These are phyloP conservation scores for Molossus molossus DNA, from an alignment of 2,797 vertebrate genomes.

Conservation along the genomic window DNA sequence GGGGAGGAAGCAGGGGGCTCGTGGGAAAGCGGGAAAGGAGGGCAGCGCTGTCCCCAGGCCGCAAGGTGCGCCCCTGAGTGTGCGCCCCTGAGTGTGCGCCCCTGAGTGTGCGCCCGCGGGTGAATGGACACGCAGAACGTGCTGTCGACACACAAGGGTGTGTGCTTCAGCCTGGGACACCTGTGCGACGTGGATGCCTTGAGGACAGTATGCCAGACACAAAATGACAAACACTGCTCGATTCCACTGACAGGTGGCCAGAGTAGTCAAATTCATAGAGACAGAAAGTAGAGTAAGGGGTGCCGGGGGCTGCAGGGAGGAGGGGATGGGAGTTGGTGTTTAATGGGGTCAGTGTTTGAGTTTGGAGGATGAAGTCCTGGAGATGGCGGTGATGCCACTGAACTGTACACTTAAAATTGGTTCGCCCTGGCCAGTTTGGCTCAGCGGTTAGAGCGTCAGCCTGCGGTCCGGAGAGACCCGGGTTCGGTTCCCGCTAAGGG, in stretches of 20 bases:
- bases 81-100: background rate
- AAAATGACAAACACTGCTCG: background rate
- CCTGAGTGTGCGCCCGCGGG: accelerated
- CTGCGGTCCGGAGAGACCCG: too few species aligned
- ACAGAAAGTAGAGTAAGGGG: background rate
- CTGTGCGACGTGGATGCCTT: background rate
- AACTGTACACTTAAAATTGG: background rate
- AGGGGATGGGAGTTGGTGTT: background rate
- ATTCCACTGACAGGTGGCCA: background rate
- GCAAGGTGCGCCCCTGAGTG: background rate
- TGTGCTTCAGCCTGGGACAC: background rate
- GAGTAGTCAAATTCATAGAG: background rate
- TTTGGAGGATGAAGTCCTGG: background rate
- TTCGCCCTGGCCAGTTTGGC: too few species aligned
- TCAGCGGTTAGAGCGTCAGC: too few species aligned
- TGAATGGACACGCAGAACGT: too few species aligned
- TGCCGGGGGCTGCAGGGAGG: background rate
- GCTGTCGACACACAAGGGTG: accelerated
- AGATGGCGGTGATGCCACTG: background rate
- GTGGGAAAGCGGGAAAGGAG: background rate
- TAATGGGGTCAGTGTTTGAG: background rate
- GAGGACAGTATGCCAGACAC: background rate
- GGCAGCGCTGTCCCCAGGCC: too few species aligned
- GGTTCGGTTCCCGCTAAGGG: too few species aligned
- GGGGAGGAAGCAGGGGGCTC: background rate